Percentiles rank a stretch among this genome's conserved stretches.
Conservation (phyloP, 2,113 vertebrate genomes). For the Callipepla californica region DNA sequence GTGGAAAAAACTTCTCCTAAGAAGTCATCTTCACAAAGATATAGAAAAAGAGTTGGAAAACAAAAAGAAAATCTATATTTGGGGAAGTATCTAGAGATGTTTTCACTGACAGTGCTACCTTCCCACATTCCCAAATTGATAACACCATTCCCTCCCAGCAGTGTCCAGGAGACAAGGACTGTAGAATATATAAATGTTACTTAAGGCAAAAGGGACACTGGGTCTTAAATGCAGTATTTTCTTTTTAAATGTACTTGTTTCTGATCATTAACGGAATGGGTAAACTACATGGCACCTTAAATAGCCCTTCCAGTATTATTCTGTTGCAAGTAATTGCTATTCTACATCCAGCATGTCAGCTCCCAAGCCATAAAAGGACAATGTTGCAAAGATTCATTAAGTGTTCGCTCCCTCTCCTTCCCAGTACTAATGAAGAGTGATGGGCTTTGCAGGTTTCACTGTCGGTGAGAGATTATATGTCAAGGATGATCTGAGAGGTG, state of each 20-base stretch:
- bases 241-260: background rate
- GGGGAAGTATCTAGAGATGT: background rate
- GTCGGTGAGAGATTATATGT: background rate
- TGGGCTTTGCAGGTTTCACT: background rate
- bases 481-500: constrained; percentile 10
- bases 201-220: background rate
- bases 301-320: background rate
- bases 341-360: fast-evolving
- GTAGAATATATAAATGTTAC: background rate
- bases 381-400: background rate
- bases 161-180: background rate
- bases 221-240: background rate
- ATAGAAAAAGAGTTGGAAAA: background rate
- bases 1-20: background rate
- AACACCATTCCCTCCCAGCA: background rate
- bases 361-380: background rate
- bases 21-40: background rate
- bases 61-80: background rate
- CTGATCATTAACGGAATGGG: background rate
- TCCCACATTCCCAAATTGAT: background rate
- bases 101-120: background rate
- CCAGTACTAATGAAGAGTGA: constrained; percentile 10
- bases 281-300: background rate
- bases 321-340: background rate
- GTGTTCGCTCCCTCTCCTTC: background rate